phyloP scores from a whole-genome alignment of 2,797 vertebrate species.

The Buceros bicornis region DNA sequence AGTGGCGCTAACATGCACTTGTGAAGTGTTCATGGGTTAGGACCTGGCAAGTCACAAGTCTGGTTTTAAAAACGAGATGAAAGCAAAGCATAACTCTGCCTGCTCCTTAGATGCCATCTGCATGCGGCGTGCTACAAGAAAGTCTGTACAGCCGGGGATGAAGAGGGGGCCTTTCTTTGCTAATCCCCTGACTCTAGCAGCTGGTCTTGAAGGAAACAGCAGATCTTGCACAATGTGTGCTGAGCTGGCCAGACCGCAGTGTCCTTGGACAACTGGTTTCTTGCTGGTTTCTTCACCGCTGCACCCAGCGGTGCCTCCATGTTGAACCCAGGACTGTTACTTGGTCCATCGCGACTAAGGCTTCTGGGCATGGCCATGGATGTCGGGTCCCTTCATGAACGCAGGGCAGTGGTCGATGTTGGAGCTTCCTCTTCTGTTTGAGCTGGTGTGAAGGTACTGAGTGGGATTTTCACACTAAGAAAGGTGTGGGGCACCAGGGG shows the following conservation, averaged over 20 bases:
- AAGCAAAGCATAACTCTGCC: background rate
- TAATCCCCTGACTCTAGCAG: background rate
- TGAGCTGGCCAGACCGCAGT: background rate
- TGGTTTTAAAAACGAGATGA: background rate
- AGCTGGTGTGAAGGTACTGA: background rate
- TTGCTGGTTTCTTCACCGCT: background rate
- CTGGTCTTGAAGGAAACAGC: background rate
- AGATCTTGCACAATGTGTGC: background rate
- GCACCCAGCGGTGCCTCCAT: too few species aligned
- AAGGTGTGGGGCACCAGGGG: rapidly evolving
- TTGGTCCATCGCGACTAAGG: background rate
- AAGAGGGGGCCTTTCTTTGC: background rate
- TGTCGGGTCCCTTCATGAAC: background rate
- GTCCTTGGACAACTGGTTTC: background rate
- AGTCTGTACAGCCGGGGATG: background rate
- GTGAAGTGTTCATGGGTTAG: background rate
- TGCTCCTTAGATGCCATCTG: background rate
- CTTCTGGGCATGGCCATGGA: background rate
- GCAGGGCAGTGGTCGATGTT: background rate
- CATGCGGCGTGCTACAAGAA: background rate
- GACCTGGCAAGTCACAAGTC: background rate
- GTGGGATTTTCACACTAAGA: background rate
- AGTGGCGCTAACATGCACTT: background rate
- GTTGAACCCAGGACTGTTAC: background rate
- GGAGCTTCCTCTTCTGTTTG: background rate